Evolutionary conservation across 2,113 vertebrate genomes (phyloP).

Genomic region (Orientallactaga bullata): DNA sequence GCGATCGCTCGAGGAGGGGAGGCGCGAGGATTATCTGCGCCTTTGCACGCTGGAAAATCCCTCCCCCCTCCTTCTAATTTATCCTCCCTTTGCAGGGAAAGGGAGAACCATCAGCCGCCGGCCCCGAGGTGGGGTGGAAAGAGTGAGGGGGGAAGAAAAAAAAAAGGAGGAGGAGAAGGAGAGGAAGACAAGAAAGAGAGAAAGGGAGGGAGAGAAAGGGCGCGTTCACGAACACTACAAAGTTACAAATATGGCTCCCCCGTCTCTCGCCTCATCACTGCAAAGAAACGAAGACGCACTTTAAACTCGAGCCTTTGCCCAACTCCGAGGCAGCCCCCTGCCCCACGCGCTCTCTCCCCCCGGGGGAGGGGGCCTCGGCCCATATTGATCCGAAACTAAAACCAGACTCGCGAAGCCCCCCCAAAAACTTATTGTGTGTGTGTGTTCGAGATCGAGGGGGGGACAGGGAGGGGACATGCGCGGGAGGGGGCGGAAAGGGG

Average conservation of each 20-base stretch:
- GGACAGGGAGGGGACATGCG: constrained; percentile 65
- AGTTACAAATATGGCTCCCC: constrained; percentile 98
- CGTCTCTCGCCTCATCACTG: constrained; percentile 91
- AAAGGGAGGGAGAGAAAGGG: constrained; percentile 87
- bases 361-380: constrained; percentile 67
- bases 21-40: constrained; percentile 69
- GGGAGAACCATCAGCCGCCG: constrained; percentile 83
- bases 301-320: constrained; percentile 84
- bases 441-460: constrained; percentile 39
- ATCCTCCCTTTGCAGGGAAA: constrained; percentile 50
- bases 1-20: constrained; percentile 56
- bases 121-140: constrained; percentile 82
- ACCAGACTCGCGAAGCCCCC: constrained; percentile 76
- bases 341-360: constrained; percentile 78
- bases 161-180: constrained; percentile 69
- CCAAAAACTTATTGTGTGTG: constrained; percentile 82
- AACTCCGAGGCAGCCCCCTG: constrained; percentile 81
- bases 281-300: constrained; percentile 88
- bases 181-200: constrained; percentile 78
- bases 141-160: constrained; percentile 70
- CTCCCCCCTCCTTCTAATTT: constrained; percentile 61
- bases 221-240: constrained; percentile 94
- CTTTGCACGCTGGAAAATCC: constrained; percentile 69
- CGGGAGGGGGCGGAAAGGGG: constrained; percentile 58
- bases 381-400: constrained; percentile 81